Percentiles rank a stretch among this genome's conserved stretches.
Evolutionary conservation across 1,140 invertebrate species (phyloP).

Genomic region (Caerostris darwini): DNA sequence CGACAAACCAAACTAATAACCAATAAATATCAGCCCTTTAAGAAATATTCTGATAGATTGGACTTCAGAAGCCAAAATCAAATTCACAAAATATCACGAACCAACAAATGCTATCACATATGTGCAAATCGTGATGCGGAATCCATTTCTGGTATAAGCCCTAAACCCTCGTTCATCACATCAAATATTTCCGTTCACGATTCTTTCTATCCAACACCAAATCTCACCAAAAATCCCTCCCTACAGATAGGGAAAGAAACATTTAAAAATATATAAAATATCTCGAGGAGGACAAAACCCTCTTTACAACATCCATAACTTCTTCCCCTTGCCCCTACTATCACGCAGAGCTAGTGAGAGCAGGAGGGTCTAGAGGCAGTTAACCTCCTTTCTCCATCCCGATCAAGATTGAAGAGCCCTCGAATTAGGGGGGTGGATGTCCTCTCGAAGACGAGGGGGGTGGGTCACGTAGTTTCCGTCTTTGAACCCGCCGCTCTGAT

Average conservation of each 20-base stretch:
- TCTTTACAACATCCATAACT: background rate
- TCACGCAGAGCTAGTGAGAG: background rate
- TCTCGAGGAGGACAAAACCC: background rate
- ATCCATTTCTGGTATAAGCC: background rate
- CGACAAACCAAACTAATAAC: too few species aligned
- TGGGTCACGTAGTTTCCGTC: background rate
- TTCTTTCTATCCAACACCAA: background rate
- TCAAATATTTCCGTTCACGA: background rate
- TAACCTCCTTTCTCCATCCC: background rate
- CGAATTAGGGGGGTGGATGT: background rate
- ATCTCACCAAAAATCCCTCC: background rate
- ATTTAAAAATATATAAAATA: constrained; percentile 14
- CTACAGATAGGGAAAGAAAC: background rate
- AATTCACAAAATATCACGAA: too few species aligned
- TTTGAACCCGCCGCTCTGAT: background rate
- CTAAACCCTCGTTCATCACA: background rate
- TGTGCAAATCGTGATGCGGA: background rate
- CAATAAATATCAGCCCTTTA: too few species aligned
- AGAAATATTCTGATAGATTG: too few species aligned
- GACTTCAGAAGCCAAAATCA: too few species aligned
- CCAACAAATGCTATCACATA: background rate
- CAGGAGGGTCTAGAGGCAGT: background rate
- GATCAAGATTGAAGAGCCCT: background rate
- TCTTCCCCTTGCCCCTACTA: background rate
- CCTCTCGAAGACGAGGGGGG: background rate